Conservation (phyloP, 2,113 vertebrate genomes). For the Sprattus sprattus region DNA sequence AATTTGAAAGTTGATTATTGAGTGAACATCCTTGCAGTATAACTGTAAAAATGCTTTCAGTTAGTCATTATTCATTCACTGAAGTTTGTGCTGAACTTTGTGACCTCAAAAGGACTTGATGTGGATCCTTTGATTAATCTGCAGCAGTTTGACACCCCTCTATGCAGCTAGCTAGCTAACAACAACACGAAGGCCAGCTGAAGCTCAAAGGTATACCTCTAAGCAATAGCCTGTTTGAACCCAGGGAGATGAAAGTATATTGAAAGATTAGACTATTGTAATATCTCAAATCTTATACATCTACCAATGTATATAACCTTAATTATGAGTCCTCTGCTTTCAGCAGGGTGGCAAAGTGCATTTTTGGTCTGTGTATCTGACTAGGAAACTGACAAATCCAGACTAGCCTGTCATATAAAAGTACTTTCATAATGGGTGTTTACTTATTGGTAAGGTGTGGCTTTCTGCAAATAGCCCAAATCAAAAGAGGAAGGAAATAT, state of each 20-base stretch:
- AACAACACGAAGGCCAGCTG: not conserved
- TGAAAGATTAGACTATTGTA: not conserved
- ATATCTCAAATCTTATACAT: not conserved
- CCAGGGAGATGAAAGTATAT: not conserved
- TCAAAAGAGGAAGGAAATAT: not conserved
- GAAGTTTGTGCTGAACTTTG: slow-evolving; percentile 20
- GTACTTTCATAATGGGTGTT: not conserved
- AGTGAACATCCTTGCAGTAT: not conserved
- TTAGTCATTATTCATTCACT: slow-evolving; percentile 12
- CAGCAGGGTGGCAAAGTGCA: not conserved
- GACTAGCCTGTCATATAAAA: not conserved
- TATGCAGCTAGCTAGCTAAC: not conserved
- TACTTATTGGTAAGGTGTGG: not conserved
- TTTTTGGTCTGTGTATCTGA: not conserved
- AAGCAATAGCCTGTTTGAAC: too few relatives aligned
- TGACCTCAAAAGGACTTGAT: not conserved
- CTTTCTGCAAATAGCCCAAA: not conserved
- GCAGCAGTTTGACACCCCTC: not conserved
- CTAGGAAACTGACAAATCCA: not conserved
- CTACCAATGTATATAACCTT: not conserved
- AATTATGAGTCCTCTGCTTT: not conserved
- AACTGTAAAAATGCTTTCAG: not conserved
- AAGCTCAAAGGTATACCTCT: not conserved
- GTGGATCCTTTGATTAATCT: not conserved
- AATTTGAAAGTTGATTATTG: not conserved